Percentiles rank a stretch among this genome's conserved stretches.
These are phyloP conservation scores for Drosophila paulistorum DNA, from an alignment of 1,140 invertebrate genomes.

Conservation along the genomic window DNA sequence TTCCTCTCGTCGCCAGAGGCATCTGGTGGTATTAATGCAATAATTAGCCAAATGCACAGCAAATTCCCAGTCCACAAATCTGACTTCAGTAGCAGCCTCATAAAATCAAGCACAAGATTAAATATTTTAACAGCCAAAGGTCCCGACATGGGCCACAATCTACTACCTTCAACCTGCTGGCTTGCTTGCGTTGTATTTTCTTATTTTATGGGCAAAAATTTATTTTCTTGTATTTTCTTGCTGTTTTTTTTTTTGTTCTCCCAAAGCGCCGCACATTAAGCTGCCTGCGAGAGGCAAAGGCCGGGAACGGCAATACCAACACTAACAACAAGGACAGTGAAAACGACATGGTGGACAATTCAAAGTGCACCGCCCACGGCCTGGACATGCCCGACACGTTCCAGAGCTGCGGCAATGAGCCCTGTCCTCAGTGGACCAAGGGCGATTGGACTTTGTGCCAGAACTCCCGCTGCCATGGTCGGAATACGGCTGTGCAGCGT, in stretches of 20 bases:
- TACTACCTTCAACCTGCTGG: neutral
- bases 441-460: slow-evolving; percentile 89
- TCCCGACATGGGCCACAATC: slow-evolving; percentile 4
- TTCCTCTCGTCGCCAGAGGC: neutral
- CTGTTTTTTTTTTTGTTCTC: slow-evolving; percentile 19
- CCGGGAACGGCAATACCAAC: slow-evolving; percentile 55
- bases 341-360: slow-evolving; percentile 84
- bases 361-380: slow-evolving; percentile 88
- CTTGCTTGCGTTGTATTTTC: slow-evolving; percentile 5
- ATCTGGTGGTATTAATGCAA: slow-evolving; percentile 41
- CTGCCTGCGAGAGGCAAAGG: slow-evolving; percentile 59
- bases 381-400: slow-evolving; percentile 87
- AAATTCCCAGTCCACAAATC: slow-evolving; percentile 1
- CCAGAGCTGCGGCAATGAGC: slow-evolving; percentile 87
- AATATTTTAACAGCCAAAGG: slow-evolving; percentile 61
- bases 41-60: slow-evolving; percentile 64
- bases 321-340: slow-evolving; percentile 1
- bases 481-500: slow-evolving; percentile 91
- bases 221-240: slow-evolving; percentile 19
- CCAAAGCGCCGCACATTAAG: slow-evolving; percentile 63
- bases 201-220: slow-evolving; percentile 49
- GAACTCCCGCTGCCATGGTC: slow-evolving; percentile 89
- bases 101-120: slow-evolving; percentile 58
- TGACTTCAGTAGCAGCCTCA: slow-evolving; percentile 13
- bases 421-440: slow-evolving; percentile 89